Base-by-base conservation (phyloP, 2,113 vertebrate genomes). In the Oreochromis tanganicae region DNA sequence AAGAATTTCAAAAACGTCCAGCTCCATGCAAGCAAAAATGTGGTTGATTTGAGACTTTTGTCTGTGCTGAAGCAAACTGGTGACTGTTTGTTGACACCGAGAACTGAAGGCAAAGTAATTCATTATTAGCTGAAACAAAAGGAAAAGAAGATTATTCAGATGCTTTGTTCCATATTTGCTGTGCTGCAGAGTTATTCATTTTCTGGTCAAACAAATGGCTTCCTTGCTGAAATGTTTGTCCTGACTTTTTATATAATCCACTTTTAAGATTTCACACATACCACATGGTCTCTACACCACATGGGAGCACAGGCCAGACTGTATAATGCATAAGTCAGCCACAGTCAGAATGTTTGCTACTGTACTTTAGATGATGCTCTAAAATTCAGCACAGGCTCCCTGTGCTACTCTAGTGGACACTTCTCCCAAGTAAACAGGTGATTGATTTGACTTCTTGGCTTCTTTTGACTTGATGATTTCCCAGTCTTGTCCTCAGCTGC, bases 171-270 rank as follows among this genome's bases (percentile, higher is more conserved):
- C 16, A 0, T 50, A 86, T 66, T 83, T 78, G 66, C 16, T 4
- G 6, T 78, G 57, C 48, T 80, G 17, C 59, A 61, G 9, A 48
- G 57, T 87, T 78, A 90, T 68, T 85, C 34, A 73, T 71, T 78
- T 50, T 34, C 81, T 19, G 81, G 85, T 83, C 79, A 85, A 66
- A 91, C 87, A 87, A 84, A 88, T 91, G 90, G 73, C 81, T 89
- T 85, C 41, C 10, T 84, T n/a, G 2, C 66, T 71, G 10, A 87
- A 66, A 14, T n/a, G 17, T 82, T 78, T 54, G 27, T 87, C 59
- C 32, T 80, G 19, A 75, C 7, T 75, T 41, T 84, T 7, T 63
- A 9, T 38, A 43, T 80, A 3, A 61, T 59, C 29, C 54, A 83
- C 13, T 52, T 50, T 84, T 13, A 19, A 78, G 21, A 54, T 83